Evolutionary conservation across 1,140 invertebrate species (phyloP).

Genomic region (Maniola jurtina): DNA sequence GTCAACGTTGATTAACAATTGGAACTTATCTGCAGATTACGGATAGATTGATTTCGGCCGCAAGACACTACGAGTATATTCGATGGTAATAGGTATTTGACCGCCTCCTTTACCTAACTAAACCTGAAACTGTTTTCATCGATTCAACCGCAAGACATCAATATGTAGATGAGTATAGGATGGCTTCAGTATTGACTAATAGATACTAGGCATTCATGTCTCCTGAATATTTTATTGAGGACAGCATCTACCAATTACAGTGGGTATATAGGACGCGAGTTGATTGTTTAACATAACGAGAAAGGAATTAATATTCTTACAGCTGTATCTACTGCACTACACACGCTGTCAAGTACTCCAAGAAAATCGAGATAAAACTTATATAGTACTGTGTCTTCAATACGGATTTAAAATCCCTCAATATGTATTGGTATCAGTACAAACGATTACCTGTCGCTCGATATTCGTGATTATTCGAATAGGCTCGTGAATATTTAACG

Average conservation of each 20-base stretch:
- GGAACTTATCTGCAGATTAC: too few relatives aligned
- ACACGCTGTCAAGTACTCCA: too few relatives aligned
- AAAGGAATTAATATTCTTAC: background rate
- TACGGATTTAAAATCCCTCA: background rate
- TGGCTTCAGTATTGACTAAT: background rate
- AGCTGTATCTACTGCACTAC: too few relatives aligned
- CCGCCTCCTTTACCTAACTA: too few relatives aligned
- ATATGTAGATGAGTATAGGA: background rate
- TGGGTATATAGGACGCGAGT: background rate
- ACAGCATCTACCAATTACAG: background rate
- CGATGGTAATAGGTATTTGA: too few relatives aligned
- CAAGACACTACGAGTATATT: too few relatives aligned
- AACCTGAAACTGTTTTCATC: too few relatives aligned
- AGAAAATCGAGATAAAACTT: too few relatives aligned
- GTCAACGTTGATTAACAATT: too few relatives aligned
- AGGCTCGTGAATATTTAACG: constrained; percentile 1
- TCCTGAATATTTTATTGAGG: background rate
- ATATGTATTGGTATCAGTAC: background rate
- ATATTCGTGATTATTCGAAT: background rate
- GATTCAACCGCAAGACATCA: too few relatives aligned
- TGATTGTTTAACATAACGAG: background rate
- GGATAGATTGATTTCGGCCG: too few relatives aligned
- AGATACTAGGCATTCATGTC: background rate
- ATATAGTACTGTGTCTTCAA: too few relatives aligned
- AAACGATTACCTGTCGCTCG: background rate